These are phyloP conservation scores for Diachasmimorpha longicaudata DNA, from an alignment of 1,140 invertebrate species.

Conservation along the genomic window DNA sequence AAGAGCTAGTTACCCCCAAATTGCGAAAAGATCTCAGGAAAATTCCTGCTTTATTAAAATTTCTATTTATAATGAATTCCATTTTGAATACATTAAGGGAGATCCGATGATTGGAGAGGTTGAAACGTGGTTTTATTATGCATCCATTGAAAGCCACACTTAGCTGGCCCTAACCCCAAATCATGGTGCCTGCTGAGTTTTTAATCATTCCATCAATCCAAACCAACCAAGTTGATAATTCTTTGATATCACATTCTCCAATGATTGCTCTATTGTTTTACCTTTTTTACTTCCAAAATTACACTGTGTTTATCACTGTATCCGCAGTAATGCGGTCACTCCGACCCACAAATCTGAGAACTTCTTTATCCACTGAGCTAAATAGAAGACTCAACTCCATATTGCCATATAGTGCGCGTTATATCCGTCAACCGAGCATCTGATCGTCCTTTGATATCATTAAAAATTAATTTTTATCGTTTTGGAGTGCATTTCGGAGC, in stretches of 20 bases:
- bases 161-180: not conserved
- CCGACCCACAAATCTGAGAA: not conserved
- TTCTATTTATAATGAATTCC: constrained; percentile 3
- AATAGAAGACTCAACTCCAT: not conserved
- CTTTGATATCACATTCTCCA: not conserved
- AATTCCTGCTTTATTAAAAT: not conserved
- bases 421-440: not conserved
- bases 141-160: not conserved
- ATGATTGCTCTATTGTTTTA: not conserved
- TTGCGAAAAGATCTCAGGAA: not conserved
- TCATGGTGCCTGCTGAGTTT: not conserved
- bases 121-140: not conserved
- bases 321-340: not conserved
- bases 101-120: not conserved
- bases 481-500: not conserved
- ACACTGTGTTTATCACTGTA: not conserved
- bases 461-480: not conserved
- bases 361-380: not conserved
- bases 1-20: not conserved
- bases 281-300: not conserved
- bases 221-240: not conserved
- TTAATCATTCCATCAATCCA: too few species aligned
- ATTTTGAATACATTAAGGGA: not conserved
- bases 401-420: not conserved
- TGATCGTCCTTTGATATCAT: not conserved